Base-by-base conservation (phyloP, 2,888 invertebrate species). In the Leucozona laternaria region DNA sequence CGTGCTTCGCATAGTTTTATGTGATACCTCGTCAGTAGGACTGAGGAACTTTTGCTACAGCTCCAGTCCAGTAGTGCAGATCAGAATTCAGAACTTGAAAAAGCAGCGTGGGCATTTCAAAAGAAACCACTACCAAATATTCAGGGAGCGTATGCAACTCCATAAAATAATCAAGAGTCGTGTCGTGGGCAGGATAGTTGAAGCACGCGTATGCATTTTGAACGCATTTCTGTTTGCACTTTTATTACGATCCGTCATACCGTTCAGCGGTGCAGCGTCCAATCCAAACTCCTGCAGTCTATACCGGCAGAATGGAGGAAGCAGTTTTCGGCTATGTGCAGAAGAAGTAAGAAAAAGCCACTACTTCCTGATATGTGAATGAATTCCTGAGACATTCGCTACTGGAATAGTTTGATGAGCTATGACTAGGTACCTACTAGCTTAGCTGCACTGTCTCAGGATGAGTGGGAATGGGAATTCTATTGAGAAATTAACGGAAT, bases 331-430 rank as follows among this genome's bases (percentile, higher is more conserved):
- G 48, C 31, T 25, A 62, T 45, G 37, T 34, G 37, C 43, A 45
- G 55, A 57, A 60, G 75, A 70, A 48, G 75, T 60, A 73, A 76
- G 75, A 68, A 73, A 76, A 64, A 66, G 22, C 34, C 22, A 77
- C 84, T 76, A 7, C 84, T 85, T 85, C 84, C 84, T 85, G 84
- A 80, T 73, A 70, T 85, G 80, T 68, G 84, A 85, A 85, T 85
- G 80, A 80, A 85, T 85, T 85, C 84, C 72, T 66, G 72, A 62
- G 53, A 72, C 55, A 78, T 53, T 66, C 22, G 71, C 71, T 57
- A 78, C 53, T 81, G 66, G 15, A 37, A 66, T 22, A 25, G 34
- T 37, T 11, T 25, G 68, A 68, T 40, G 53, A 37, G 37, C 50
- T 53, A 53, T 31, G 48, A 66, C 66, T 48, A 25, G 60, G 20